Evolutionary conservation across 92 coral and sea anemone genomes (phyloP).

Genomic region (Montipora capitata): DNA sequence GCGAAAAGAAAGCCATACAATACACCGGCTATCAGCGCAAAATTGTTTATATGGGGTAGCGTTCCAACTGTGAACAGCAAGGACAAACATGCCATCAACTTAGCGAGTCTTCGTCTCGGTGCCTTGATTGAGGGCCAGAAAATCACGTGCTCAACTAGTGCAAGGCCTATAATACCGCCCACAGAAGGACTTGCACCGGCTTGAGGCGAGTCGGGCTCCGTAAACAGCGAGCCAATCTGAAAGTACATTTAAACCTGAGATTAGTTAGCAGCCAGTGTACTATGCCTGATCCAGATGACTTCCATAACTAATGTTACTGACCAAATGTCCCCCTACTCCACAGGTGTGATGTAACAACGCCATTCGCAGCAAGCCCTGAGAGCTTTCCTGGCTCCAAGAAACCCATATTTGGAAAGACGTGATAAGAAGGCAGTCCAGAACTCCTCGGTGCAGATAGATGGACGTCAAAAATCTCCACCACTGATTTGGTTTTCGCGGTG

Average conservation of each 20-base stretch:
- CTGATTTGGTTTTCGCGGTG: conserved; percentile 65
- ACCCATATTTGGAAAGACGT: conserved; percentile 40
- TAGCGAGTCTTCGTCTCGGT: conserved; percentile 16
- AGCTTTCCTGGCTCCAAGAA: conserved; percentile 55
- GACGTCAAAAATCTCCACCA: conserved; percentile 76
- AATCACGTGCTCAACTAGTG: conserved; percentile 39
- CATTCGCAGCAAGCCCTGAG: conserved; percentile 80
- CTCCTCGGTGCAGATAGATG: conserved; percentile 68
- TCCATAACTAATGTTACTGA: not conserved
- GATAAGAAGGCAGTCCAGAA: conserved; percentile 65
- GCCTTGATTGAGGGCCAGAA: conserved; percentile 19
- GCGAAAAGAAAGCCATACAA: conserved; percentile 45
- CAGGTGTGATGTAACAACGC: conserved; percentile 67
- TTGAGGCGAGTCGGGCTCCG: conserved; percentile 28
- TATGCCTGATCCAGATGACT: too few relatives aligned
- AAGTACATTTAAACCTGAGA: not conserved
- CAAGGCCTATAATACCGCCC: conserved; percentile 62
- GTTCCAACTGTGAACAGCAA: conserved; percentile 45
- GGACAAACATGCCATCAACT: conserved; percentile 2
- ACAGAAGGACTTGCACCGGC: conserved; percentile 70
- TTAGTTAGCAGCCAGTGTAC: too few relatives aligned
- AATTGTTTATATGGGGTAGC: conserved; percentile 66
- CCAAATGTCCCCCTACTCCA: conserved; percentile 83
- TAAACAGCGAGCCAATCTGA: conserved; percentile 58
- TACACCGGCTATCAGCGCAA: conserved; percentile 57